These are phyloP conservation scores for Lutraria rhynchaena DNA, from an alignment of 1,140 invertebrate species.

Conservation along the genomic window DNA sequence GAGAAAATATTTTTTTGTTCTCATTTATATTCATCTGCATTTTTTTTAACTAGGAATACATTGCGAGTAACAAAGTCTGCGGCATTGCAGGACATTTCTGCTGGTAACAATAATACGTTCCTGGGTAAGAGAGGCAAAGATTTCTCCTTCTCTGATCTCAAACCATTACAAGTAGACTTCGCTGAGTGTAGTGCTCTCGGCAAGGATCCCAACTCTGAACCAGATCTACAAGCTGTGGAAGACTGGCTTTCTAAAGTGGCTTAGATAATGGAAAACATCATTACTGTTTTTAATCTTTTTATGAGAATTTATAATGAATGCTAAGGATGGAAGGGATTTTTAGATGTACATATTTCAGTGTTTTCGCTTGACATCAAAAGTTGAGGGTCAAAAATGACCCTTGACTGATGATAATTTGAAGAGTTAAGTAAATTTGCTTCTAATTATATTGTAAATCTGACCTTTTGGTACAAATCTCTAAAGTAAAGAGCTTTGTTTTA, in stretches of 20 bases:
- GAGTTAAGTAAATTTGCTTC: no score
- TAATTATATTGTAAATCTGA: no score
- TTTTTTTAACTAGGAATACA: slow-evolving; percentile 85
- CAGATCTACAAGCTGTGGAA: slow-evolving; percentile 85
- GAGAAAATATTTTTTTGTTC: no score
- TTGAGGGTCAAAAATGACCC: no score
- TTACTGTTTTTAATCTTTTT: no score
- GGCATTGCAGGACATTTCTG: slow-evolving; percentile 87
- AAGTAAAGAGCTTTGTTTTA: no score
- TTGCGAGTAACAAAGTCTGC: slow-evolving; percentile 90
- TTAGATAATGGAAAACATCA: slow-evolving; percentile 67
- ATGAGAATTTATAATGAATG: no score
- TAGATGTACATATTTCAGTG: no score
- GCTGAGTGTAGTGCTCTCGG: slow-evolving; percentile 86
- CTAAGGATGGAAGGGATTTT: no score
- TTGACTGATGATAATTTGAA: no score
- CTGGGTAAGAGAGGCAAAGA: slow-evolving; percentile 90
- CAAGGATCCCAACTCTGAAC: slow-evolving; percentile 82
- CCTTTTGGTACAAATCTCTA: no score
- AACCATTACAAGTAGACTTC: slow-evolving; percentile 87
- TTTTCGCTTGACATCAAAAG: no score
- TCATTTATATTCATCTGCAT: not conserved
- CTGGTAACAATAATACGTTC: slow-evolving; percentile 83
- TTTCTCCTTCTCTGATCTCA: slow-evolving; percentile 90
- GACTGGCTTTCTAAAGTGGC: slow-evolving; percentile 86